Evolutionary conservation across 2,113 vertebrate species (phyloP).

Genomic region (Fukomys damarensis): DNA sequence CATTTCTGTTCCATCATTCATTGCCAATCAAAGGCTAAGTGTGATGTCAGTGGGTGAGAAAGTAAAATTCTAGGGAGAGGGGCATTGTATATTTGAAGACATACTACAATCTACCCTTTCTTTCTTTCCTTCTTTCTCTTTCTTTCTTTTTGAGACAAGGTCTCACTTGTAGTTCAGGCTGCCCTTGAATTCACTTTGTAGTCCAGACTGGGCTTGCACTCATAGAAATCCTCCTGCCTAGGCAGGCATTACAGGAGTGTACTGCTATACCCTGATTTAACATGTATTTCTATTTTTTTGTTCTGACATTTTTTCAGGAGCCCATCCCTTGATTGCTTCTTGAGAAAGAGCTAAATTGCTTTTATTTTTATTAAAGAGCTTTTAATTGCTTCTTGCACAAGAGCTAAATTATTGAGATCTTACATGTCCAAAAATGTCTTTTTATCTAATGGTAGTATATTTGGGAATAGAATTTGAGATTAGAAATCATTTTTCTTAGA

Average conservation of each 20-base stretch:
- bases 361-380: too few species aligned
- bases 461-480: slow-evolving; percentile 3
- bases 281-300: not conserved
- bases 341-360: not conserved
- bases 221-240: not conserved
- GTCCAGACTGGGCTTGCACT: not conserved
- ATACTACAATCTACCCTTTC: not conserved
- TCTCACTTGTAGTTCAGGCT: not conserved
- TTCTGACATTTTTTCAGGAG: not conserved
- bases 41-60: not conserved
- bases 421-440: not conserved
- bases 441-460: not conserved
- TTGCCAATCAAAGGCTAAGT: not conserved
- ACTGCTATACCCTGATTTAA: not conserved
- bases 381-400: too few species aligned
- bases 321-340: not conserved
- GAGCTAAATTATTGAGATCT: not conserved
- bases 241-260: not conserved
- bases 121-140: not conserved
- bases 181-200: not conserved
- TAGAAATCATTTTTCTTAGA: slow-evolving; percentile 25
- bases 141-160: not conserved
- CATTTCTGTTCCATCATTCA: not conserved
- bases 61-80: not conserved
- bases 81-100: not conserved